Evolutionary conservation across 2,888 invertebrate genomes (phyloP).

Genomic region (Cremastinae sp.): DNA sequence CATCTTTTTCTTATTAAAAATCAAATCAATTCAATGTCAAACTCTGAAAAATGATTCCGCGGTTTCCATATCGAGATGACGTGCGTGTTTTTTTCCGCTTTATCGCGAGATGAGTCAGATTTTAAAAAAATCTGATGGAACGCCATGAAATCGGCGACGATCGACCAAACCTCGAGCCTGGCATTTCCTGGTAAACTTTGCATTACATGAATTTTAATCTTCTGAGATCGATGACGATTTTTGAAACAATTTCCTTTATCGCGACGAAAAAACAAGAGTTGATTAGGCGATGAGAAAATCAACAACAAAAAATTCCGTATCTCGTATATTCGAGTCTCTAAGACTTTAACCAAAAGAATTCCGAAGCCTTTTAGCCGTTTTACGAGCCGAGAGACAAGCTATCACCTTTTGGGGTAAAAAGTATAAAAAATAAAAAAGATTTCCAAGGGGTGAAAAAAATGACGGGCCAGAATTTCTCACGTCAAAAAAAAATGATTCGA

Average conservation of each 20-base stretch:
- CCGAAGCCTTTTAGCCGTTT: conserved; percentile 75
- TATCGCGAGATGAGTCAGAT: conserved; percentile 47
- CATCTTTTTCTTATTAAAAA: no score
- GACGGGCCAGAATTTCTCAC: conserved; percentile 72
- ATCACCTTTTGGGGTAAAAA: conserved; percentile 66
- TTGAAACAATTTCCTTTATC: no score
- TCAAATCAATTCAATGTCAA: no score
- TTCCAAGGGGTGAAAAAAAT: conserved; percentile 51
- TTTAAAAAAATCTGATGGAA: conserved; percentile 26
- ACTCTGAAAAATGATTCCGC: no score
- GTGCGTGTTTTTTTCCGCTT: conserved; percentile 32
- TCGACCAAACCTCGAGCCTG: conserved; percentile 49
- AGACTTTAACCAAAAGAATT: conserved; percentile 65
- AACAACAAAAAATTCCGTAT: background rate
- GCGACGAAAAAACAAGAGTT: no score
- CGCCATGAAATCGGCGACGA: conserved; percentile 35
- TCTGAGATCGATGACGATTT: no score
- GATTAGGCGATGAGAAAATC: background rate
- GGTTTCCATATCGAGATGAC: no score
- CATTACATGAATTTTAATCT: no score
- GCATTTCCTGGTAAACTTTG: conserved; percentile 38
- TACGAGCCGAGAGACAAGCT: conserved; percentile 71
- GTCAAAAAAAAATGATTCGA: conserved; percentile 79
- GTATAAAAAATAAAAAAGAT: conserved; percentile 38
- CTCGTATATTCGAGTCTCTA: background rate